A percentile compares a stretch with the other conserved stretches of the same genome.
Evolutionary conservation across 2,113 vertebrate genomes (phyloP).

Genomic region (Pungitius pungitius): DNA sequence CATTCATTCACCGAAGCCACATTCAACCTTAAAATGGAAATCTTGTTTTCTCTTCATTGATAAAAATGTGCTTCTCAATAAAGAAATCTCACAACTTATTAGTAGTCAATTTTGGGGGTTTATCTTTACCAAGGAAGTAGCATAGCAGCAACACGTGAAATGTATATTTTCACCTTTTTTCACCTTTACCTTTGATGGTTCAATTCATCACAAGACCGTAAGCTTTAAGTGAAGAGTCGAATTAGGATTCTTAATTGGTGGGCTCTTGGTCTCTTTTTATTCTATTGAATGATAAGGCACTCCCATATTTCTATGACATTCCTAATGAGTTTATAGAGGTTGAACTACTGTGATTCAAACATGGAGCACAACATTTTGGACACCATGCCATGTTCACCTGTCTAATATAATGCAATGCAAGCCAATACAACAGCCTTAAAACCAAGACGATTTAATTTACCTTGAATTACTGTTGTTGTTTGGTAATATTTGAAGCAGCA

Average conservation of each 20-base stretch:
- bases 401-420: slow-evolving; percentile 14
- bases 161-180: neutral
- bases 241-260: neutral
- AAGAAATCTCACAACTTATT: neutral
- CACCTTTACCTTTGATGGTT: neutral
- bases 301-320: neutral
- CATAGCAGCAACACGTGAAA: neutral
- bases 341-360: slow-evolving; percentile 5
- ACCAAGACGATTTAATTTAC: slow-evolving; percentile 20
- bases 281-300: neutral
- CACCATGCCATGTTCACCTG: neutral
- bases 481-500: slow-evolving; percentile 12
- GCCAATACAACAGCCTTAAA: slow-evolving; percentile 7
- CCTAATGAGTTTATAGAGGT: neutral
- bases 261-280: neutral
- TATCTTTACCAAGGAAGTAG: neutral
- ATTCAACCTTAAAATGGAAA: neutral
- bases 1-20: neutral
- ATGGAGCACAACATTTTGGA: neutral
- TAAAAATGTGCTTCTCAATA: neutral
- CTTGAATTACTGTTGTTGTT: slow-evolving; percentile 13
- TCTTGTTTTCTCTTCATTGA: neutral
- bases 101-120: neutral
- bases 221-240: neutral
- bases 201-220: neutral